These are phyloP conservation scores for Gymnothorax reevesii DNA, from an alignment of 2,797 vertebrate species.

Conservation along the genomic window DNA sequence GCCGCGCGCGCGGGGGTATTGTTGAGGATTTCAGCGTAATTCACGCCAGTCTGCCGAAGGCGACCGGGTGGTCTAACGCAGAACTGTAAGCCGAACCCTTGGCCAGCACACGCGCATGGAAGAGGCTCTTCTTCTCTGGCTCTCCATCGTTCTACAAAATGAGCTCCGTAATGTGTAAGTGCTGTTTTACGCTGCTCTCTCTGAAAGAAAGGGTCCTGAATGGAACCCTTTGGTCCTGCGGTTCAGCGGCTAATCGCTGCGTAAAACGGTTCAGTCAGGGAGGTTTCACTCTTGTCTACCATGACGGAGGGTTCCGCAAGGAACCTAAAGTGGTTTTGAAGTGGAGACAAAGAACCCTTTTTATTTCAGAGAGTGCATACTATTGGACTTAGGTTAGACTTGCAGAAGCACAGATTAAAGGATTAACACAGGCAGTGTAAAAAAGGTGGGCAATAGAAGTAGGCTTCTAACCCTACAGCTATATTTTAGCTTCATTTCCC, in stretches of 20 bases:
- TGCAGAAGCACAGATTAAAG: background rate
- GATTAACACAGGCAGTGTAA: background rate
- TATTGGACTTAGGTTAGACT: background rate
- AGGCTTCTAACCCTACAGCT: background rate
- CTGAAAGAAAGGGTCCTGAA: too few species aligned
- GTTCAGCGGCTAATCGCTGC: too few species aligned
- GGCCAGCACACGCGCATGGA: background rate
- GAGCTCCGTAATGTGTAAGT: conserved; percentile 79
- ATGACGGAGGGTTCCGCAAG: too few species aligned
- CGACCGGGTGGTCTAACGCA: conserved; percentile 51
- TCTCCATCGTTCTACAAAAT: conserved; percentile 43
- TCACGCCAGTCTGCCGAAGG: conserved; percentile 44
- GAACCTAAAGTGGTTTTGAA: too few species aligned
- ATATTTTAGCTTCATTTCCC: background rate
- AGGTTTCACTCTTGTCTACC: too few species aligned
- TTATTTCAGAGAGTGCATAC: background rate
- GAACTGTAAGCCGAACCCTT: background rate
- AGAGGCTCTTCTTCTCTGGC: background rate
- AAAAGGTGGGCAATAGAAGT: background rate
- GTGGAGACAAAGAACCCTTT: too few species aligned
- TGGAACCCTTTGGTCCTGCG: too few species aligned
- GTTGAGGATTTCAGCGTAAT: conserved; percentile 64
- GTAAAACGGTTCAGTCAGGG: too few species aligned
- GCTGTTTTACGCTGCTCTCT: background rate
- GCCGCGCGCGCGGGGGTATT: conserved; percentile 46